Conservation (phyloP, 1,140 invertebrate species). For the Drosophila watanabei region DNA sequence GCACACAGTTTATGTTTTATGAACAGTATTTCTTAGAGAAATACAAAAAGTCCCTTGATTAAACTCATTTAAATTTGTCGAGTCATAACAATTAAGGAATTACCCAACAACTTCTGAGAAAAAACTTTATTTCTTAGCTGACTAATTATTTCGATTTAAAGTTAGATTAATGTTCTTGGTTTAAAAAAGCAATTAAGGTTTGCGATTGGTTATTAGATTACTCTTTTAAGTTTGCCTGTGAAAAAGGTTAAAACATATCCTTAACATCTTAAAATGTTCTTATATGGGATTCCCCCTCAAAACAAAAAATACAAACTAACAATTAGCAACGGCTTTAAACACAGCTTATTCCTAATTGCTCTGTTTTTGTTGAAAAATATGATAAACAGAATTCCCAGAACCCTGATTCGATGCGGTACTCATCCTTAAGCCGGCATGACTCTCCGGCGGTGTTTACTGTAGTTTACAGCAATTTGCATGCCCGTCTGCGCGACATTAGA, state of each 20-base stretch:
- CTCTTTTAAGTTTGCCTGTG: neutral
- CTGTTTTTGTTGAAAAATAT: neutral
- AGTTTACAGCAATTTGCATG: constrained; percentile 23
- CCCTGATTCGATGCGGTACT: neutral
- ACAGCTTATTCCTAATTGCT: neutral
- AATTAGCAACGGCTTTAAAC: neutral
- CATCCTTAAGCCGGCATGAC: neutral
- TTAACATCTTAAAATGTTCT: too few relatives aligned
- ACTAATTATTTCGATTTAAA: neutral
- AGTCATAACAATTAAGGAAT: neutral
- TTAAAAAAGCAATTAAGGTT: neutral
- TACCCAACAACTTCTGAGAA: constrained; percentile 2
- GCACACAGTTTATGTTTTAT: neutral
- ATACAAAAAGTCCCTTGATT: neutral
- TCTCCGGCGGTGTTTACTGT: constrained; percentile 14
- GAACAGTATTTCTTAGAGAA: neutral
- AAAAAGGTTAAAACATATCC: neutral
- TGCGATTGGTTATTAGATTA: neutral
- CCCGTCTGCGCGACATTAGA: constrained; percentile 30
- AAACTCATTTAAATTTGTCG: constrained; percentile 1
- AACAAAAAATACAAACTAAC: neutral
- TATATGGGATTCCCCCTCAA: neutral
- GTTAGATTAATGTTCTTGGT: neutral
- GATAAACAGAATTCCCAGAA: neutral
- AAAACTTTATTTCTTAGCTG: neutral